phyloP scores from a whole-genome alignment of 1,140 invertebrate species.

The Zaprionus ornatus region DNA sequence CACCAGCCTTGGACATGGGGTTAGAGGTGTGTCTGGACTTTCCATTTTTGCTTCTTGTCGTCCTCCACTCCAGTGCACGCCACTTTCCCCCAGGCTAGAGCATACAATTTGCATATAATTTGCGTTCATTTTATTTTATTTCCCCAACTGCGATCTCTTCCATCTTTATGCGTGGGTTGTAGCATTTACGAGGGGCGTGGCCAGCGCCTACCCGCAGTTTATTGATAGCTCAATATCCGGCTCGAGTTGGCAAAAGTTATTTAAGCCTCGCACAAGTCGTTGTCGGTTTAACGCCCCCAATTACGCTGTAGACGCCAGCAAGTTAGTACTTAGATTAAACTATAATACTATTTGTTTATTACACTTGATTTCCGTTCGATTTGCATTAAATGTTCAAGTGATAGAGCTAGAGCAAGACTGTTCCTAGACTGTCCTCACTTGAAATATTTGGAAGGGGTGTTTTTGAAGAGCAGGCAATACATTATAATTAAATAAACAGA shows the following conservation, averaged over 20 bases:
- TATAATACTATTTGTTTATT: conserved; percentile 1
- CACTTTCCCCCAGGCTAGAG: conserved; percentile 47
- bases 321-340: background rate
- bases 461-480: too few species aligned
- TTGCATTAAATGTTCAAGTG: background rate
- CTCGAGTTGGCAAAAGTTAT: conserved; percentile 9
- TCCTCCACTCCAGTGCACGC: conserved; percentile 20
- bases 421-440: background rate
- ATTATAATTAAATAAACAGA: too few species aligned
- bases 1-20: conserved; percentile 17
- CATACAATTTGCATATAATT: conserved; percentile 83
- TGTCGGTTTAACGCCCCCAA: conserved; percentile 36
- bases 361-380: background rate
- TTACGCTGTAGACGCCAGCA: conserved; percentile 5
- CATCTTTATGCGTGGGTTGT: conserved; percentile 43
- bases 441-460: background rate
- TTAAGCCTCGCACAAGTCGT: conserved; percentile 28
- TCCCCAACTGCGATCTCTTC: conserved; percentile 30
- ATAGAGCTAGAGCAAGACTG: too few species aligned
- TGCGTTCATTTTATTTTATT: conserved; percentile 63
- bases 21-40: conserved; percentile 75
- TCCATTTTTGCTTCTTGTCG: conserved; percentile 71
- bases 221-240: conserved; percentile 40
- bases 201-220: conserved; percentile 33
- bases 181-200: conserved; percentile 40